These are phyloP conservation scores for Acheta domesticus DNA, from an alignment of 2,888 invertebrate genomes.

Conservation along the genomic window DNA sequence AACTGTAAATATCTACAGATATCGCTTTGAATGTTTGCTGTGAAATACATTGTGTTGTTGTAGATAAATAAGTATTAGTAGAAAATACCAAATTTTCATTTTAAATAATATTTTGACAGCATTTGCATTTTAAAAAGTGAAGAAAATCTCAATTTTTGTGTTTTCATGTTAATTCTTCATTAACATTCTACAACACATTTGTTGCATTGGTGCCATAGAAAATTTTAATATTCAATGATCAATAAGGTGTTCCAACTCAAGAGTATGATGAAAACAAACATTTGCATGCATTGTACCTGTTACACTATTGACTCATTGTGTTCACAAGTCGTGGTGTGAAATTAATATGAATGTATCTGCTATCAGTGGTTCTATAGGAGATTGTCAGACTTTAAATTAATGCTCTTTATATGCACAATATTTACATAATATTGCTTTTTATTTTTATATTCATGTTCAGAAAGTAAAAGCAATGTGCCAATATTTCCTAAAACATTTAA, in stretches of 20 bases:
- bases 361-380: neutral
- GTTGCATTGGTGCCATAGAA: neutral
- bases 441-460: conserved; percentile 11
- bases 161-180: no score
- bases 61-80: no score
- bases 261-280: neutral
- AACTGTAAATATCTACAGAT: no score
- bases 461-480: neutral
- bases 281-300: neutral
- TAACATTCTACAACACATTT: no score
- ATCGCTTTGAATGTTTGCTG: no score
- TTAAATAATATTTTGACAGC: no score
- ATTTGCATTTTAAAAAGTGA: no score
- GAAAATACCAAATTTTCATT: no score
- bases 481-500: neutral
- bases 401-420: conserved; percentile 3
- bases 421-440: conserved; percentile 3
- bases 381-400: conserved; percentile 5
- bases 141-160: no score
- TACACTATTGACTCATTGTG: conserved; percentile 18
- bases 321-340: conserved; percentile 7
- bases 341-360: neutral
- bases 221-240: neutral
- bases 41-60: no score
- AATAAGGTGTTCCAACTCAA: neutral